Evolutionary conservation across 2,113 vertebrate species (phyloP).

Genomic region (Semicossyphus pulcher): DNA sequence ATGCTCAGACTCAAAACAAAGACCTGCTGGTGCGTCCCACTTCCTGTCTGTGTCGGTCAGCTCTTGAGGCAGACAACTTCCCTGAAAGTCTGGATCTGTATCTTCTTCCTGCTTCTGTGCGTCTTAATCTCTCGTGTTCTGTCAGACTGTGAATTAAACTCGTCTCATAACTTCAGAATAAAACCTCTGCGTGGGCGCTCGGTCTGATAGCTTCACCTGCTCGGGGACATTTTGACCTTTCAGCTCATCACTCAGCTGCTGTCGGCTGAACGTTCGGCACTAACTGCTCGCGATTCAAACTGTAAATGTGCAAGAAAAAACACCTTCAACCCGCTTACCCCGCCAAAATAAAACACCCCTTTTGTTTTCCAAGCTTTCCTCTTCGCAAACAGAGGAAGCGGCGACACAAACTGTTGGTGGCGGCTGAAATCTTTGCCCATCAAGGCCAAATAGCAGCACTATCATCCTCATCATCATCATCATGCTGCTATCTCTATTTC

Average conservation of each 20-base stretch:
- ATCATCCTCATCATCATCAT: conserved; percentile 55
- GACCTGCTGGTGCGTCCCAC: no score
- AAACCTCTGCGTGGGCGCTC: not conserved
- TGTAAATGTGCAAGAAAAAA: not conserved
- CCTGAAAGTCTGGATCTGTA: not conserved
- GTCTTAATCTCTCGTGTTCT: not conserved
- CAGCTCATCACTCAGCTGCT: not conserved
- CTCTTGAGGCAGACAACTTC: no score
- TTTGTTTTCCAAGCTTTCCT: conserved; percentile 64
- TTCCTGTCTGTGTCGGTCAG: no score
- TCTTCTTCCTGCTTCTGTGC: no score
- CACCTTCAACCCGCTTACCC: no score
- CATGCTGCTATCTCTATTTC: conserved; percentile 47
- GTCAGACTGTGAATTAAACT: conserved; percentile 17
- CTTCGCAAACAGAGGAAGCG: conserved; percentile 38
- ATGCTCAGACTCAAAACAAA: no score
- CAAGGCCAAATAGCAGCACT: conserved; percentile 60
- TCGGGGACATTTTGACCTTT: conserved; percentile 24
- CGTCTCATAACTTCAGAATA: not conserved
- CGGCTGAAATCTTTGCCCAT: conserved; percentile 52
- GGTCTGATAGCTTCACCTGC: not conserved
- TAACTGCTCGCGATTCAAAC: not conserved
- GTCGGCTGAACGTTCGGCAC: not conserved
- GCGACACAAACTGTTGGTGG: conserved; percentile 60
- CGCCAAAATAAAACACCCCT: conserved; percentile 31